Base-by-base conservation (phyloP, 2,888 invertebrate genomes). In the Anorthoa munda region DNA sequence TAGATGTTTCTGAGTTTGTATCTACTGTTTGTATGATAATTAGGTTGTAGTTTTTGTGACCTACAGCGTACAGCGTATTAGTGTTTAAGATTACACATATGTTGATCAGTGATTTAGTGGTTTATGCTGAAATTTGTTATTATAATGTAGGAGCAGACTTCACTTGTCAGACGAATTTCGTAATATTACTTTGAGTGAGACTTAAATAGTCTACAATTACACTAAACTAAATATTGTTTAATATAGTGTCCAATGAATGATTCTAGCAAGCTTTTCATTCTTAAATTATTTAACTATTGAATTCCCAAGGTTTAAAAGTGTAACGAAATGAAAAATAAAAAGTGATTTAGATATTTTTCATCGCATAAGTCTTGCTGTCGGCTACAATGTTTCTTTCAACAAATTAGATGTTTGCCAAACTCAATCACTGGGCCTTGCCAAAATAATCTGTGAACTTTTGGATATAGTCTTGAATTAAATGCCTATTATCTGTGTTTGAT, bases 361-460 rank as follows among this genome's bases (percentile, higher is more conserved):
- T 56, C 69, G 7, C 63, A 51, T n/a, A 55, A 21, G 55, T 58
- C 64, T 51, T 5, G n/a, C 26, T 65, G 66, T 53, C 55, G 26
- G 18, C 26, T 70, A 70, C 75, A 70, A 78, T 78, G 79, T 75
- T 59, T 75, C 79, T 78, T 71, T 71, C 75, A 83, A 66, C 84
- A 73, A 81, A 81, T 84, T 77, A 73, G 31, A 55, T 56, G 51
- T 58, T 71, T 79, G 84, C 76, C 77, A 77, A 83, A 81, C 60
- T 63, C 15, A 79, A 70, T 50, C 73, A 23, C 26, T n/a, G 64
- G 26, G 18, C 48, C n/a, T 78, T 84, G 84, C 84, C 83, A 84
- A 84, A 68, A 81, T 60, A 83, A 80, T 80, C 56, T 75, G 58
- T 31, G n/a, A 80, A 77, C 11, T 71, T 77, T 75, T 68, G 51